Evolutionary conservation across 2,113 vertebrate species (phyloP), one percentile per base, ranked within the genome.

Genomic region (Malurus melanocephalus): DNA sequence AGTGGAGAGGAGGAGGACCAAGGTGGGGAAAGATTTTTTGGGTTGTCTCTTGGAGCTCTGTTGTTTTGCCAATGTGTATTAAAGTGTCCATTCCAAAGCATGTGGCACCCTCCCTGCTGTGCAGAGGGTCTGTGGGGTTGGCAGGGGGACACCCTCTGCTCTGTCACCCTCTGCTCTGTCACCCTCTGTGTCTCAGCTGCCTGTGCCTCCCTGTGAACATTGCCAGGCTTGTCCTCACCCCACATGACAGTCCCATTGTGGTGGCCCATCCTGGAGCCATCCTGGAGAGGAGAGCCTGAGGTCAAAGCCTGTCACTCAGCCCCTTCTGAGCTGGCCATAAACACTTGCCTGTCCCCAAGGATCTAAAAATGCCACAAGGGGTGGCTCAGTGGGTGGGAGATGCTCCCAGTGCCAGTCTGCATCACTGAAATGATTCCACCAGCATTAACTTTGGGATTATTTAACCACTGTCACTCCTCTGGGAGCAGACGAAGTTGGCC

Each of bases 361-460:
- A 12, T 18, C 65, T 76, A 42, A 21, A 45, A 40, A 77, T 46
- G 38, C 52, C 60, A 21, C 22, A 20, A 14, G 33, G 20, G 26
- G 11, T 35, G 53, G 26, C 62, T 76, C 51, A 48, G 77, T 1
- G 9, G 27, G 43, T 45, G 40, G 69, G 45, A 82, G 71, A 43
- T 0, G 0, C 24, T 89, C 56, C 5, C 22, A 51, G 35, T 0
- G 0, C 61, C 61, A 78, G 48, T n/a, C 62, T 79, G 40, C 75
- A 56, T 72, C 64, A 48, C 49, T 33, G 23, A 16, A 40, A 55
- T 1, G 5, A 40, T 26, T 81, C 78, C 51, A 21, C 26, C 32
- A 33, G 60, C 4, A 1, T 55, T 53, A 45, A 22, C 0, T 1
- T 32, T 2, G 8, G 71, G 23, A 18, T 74, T 33, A 10, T 61